These are phyloP conservation scores for Gymnobelideus leadbeateri DNA, from an alignment of 2,113 vertebrate species.

Conservation along the genomic window DNA sequence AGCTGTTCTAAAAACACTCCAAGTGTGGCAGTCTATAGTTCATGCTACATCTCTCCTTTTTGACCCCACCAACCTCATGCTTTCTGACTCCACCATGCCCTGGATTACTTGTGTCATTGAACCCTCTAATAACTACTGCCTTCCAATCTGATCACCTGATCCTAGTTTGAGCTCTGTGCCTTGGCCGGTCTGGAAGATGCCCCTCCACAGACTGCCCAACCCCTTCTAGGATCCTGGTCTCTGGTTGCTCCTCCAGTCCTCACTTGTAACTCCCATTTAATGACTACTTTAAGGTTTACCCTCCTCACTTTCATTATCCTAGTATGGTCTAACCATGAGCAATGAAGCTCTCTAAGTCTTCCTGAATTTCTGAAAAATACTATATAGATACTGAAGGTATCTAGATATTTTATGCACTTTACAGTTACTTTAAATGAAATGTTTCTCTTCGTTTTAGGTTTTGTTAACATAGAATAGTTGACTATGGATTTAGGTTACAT, in stretches of 20 bases:
- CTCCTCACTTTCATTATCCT: background rate
- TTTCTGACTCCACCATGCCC: background rate
- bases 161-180: background rate
- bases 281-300: background rate
- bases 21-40: too few species aligned
- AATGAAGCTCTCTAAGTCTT: background rate
- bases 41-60: too few species aligned
- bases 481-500: too few species aligned
- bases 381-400: background rate
- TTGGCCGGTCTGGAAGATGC: background rate
- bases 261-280: background rate
- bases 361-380: background rate
- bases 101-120: background rate
- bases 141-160: background rate
- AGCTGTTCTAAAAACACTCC: too few species aligned
- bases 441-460: too few species aligned
- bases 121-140: too few species aligned
- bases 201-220: background rate
- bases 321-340: background rate
- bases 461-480: too few species aligned
- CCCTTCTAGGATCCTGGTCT: background rate
- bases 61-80: background rate
- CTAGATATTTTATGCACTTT: background rate
- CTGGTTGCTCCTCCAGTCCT: background rate
- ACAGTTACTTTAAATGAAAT: too few species aligned